Evolutionary conservation across 2,888 invertebrate genomes (phyloP).

Genomic region (Petrolisthes cinctipes): DNA sequence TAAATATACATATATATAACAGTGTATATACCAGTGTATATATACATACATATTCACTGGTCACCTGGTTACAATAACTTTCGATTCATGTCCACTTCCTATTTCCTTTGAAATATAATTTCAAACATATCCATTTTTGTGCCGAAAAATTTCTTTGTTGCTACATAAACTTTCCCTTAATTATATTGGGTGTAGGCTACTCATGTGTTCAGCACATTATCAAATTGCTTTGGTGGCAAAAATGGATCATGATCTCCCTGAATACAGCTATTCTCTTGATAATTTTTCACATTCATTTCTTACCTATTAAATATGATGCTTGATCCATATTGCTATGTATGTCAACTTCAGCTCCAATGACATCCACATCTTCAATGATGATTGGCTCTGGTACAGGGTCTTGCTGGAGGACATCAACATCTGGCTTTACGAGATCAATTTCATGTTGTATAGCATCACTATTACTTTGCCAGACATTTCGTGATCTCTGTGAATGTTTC

Average conservation of each 20-base stretch:
- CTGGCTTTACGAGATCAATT: background rate
- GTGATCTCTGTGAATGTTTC: background rate
- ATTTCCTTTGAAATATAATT: no score
- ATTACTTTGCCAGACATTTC: slow-evolving; percentile 11
- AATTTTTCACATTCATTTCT: background rate
- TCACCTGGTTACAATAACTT: no score
- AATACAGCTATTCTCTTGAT: background rate
- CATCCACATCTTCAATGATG: slow-evolving; percentile 6
- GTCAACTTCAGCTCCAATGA: background rate
- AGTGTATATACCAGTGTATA: no score
- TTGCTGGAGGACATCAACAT: background rate
- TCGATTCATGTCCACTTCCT: no score
- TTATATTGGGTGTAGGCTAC: no score
- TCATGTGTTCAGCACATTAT: no score
- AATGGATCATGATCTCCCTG: background rate
- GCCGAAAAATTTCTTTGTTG: no score
- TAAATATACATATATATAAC: no score
- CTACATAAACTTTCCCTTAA: no score
- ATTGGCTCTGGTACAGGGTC: background rate
- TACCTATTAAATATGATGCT: slow-evolving; percentile 16
- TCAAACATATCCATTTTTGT: no score
- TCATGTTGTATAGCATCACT: background rate
- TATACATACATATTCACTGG: no score
- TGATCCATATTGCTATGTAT: background rate
- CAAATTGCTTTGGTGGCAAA: no score